phyloP scores from a whole-genome alignment of 1,140 invertebrate species.

The Lepidurus arcticus region DNA sequence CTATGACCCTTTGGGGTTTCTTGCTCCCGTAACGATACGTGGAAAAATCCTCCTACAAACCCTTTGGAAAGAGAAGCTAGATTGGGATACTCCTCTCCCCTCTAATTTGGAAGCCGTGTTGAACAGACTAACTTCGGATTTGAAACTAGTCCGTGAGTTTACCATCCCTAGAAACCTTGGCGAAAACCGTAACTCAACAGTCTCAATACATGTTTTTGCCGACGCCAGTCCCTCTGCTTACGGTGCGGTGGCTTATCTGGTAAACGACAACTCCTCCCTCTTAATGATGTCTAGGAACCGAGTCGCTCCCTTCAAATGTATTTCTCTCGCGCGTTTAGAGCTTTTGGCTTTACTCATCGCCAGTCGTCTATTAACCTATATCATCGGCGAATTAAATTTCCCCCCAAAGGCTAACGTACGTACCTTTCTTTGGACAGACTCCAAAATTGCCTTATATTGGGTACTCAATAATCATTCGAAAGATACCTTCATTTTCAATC shows the following conservation, averaged over 20 bases:
- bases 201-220: conserved; percentile 25
- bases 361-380: not conserved
- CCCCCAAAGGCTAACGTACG: not conserved
- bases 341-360: conserved; percentile 24
- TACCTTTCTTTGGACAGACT: conserved; percentile 29
- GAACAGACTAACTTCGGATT: no score
- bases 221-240: conserved; percentile 28
- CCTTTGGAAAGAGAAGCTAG: no score
- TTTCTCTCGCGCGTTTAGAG: conserved; percentile 13
- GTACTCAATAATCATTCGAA: not conserved
- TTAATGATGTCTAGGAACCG: conserved; percentile 23
- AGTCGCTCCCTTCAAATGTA: not conserved
- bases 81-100: no score
- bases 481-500: not conserved
- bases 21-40: no score
- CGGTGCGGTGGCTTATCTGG: conserved; percentile 23
- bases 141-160: no score
- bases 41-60: no score
- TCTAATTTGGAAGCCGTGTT: no score
- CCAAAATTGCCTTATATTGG: conserved; percentile 28
- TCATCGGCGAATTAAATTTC: no score
- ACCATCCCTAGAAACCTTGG: conserved; percentile 25
- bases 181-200: not conserved
- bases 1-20: no score
- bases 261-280: not conserved